phyloP scores from a whole-genome alignment of 1,140 invertebrate genomes.

The Alviniconcha marisindica region DNA sequence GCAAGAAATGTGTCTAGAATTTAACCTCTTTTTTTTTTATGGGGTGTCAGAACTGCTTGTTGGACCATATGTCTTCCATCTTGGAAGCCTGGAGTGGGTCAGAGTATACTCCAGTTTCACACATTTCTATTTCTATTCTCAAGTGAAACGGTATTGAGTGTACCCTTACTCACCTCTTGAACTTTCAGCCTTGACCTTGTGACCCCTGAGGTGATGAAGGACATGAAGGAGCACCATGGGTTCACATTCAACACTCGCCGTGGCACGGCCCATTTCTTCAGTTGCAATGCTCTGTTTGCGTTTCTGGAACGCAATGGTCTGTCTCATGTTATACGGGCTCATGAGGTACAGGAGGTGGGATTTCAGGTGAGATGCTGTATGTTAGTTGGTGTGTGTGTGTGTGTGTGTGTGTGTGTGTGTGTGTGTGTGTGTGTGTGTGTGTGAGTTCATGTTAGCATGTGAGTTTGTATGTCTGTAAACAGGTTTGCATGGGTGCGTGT shows the following conservation, averaged over 20 bases:
- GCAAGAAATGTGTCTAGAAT: too few relatives aligned
- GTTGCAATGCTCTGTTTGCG: conserved; percentile 80
- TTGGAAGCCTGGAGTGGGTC: too few relatives aligned
- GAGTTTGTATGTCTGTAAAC: too few relatives aligned
- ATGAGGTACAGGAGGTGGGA: conserved; percentile 84
- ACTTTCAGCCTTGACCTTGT: conserved; percentile 66
- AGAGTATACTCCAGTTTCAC: too few relatives aligned
- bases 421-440: neutral
- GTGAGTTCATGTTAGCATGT: too few relatives aligned
- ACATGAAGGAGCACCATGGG: conserved; percentile 80
- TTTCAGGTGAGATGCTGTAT: conserved; percentile 79
- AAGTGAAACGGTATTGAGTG: too few relatives aligned
- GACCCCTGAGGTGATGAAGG: conserved; percentile 77
- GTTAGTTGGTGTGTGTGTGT: neutral
- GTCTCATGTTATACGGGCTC: conserved; percentile 84
- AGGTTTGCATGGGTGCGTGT: too few relatives aligned
- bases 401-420: neutral
- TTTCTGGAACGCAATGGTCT: conserved; percentile 82
- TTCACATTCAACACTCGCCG: conserved; percentile 83
- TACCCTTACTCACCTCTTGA: neutral
- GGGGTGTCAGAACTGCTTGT: too few relatives aligned
- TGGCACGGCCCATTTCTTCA: conserved; percentile 86
- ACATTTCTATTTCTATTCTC: too few relatives aligned
- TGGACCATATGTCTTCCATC: too few relatives aligned
- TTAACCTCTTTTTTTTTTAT: too few relatives aligned